Evolutionary conservation across 2,888 invertebrate genomes (phyloP).

Genomic region (Pyralis farinalis): DNA sequence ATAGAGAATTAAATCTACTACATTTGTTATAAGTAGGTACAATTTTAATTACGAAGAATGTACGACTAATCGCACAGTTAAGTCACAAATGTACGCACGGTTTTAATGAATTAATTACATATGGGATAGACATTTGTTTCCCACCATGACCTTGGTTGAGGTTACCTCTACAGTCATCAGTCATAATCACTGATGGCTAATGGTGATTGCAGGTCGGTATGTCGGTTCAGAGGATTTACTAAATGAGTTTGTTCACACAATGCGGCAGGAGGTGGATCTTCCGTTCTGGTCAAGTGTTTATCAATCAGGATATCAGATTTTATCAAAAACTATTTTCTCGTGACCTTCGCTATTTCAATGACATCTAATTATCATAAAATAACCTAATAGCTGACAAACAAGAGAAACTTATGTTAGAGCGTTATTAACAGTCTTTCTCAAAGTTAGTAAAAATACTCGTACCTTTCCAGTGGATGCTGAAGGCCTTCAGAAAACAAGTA

Average conservation of each 20-base stretch:
- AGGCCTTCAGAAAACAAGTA: too few relatives aligned
- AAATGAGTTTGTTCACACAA: conserved; percentile 32
- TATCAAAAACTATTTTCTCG: conserved; percentile 5
- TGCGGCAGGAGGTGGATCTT: conserved; percentile 45
- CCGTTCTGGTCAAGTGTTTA: conserved; percentile 28
- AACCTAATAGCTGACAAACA: too few relatives aligned
- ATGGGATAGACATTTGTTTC: conserved; percentile 48
- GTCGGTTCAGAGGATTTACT: conserved; percentile 66
- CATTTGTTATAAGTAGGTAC: too few relatives aligned
- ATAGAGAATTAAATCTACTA: too few relatives aligned
- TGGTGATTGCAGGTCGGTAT: conserved; percentile 57
- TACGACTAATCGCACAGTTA: conserved; percentile 17
- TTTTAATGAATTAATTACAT: conserved; percentile 47
- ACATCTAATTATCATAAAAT: background rate
- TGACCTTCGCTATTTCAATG: conserved; percentile 3
- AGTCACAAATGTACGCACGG: conserved; percentile 5
- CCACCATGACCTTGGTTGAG: conserved; percentile 62
- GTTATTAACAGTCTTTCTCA: too few relatives aligned
- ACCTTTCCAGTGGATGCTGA: too few relatives aligned
- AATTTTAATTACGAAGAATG: too few relatives aligned
- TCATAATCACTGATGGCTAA: conserved; percentile 58
- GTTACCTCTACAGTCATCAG: conserved; percentile 56
- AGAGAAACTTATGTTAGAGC: too few relatives aligned
- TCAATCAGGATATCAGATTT: conserved; percentile 24
- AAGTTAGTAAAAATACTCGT: too few relatives aligned